Evolutionary conservation across 1,140 invertebrate species (phyloP), one percentile per base, ranked within the genome.

Genomic region (Anadara kagoshimensis): DNA sequence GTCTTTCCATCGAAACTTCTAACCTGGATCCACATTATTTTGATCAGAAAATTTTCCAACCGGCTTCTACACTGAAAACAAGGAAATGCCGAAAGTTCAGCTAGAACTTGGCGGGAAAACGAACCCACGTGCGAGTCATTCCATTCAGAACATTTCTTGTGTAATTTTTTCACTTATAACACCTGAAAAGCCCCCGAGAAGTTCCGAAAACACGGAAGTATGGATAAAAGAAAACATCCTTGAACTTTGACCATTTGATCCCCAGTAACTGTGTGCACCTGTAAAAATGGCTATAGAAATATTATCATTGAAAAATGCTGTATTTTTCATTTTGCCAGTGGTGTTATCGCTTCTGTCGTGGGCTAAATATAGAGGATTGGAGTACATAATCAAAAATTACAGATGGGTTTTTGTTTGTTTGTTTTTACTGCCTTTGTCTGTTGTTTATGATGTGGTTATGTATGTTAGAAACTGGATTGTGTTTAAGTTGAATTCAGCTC

Each of bases 361-460:
- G 84, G 63, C 78, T 12, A 75, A 75, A 36, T 85, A 80, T 62
- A 64, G 82, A 61, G 84, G 83, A 16, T 49, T 90, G 53, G 90
- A 90, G 69, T 89, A 94, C 83, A 87, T 94, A 49, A 82, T 95
- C 11, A 91, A 94, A 24, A 88, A 94, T 78, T 94, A 94, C 86
- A 90, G 94, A 80, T 95, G 94, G 94, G 87, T 95, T 24, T 92
- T 95, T 79, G 94, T 95, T 2, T 91, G 93, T 75, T 88, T 93
- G 20, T 93, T 93, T 75, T 86, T 96, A 18, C 89, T 96, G 77
- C 95, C 95, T 2, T 76, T 93, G 1, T 95, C 94, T 0, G 90
- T 94, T 22, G 47, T 94, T 1, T 95, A 94, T 89, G 93, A 95
- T 86, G 83, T 93, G 16, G 93, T 91, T 85, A 91, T 91, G 66